Evolutionary conservation across 2,113 vertebrate genomes (phyloP), one percentile per base, ranked within the genome.

Genomic region (Leiothrix lutea): DNA sequence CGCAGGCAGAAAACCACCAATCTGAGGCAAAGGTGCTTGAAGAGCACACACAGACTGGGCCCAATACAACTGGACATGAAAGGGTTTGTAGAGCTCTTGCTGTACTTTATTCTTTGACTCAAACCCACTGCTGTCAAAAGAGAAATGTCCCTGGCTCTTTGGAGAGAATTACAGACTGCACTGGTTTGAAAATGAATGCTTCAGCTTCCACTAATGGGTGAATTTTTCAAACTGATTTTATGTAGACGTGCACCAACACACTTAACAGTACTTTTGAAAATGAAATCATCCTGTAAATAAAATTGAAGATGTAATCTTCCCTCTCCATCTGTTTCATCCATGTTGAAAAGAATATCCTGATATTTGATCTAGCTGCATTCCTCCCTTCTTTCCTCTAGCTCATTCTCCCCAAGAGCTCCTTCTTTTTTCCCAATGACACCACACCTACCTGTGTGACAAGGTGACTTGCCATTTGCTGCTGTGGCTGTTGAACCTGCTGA

Each of bases 391-490:
- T 60, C 21, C 51, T 31, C 54, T 4, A 36, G 23, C 13, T 53
- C 19, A 44, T 40, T 62, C 51, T 80, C 11, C 11, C 40, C 10
- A 20, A 71, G 44, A 83, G 25, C 38, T 66, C 24, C 36, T n/a
- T 17, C 9, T 24, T 65, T 82, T 82, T 44, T 86, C 54, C 50
- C 67, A 60, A 4, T 1, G 44, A 70, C 51, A 83, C 29, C 36
- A 42, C 95, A 99, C 99, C 98, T 97, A 99, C 99, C 99, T 99
- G 99, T 88, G 98, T 94, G 86, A 98, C 97, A 93, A 98, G 96
- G 9, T 98, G 97, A 88, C 97, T 96, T 74, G 98, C 83, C 94
- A 98, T 95, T 90, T 98, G 98, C 94, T 98, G 98, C 26, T 97
- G 95, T 35, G 98, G 96, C 80, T 98, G 98, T 48, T 98, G 98